Evolutionary conservation across 2,888 invertebrate species (phyloP), one percentile per base, ranked within the genome.

Genomic region (Lomographa bimaculata): DNA sequence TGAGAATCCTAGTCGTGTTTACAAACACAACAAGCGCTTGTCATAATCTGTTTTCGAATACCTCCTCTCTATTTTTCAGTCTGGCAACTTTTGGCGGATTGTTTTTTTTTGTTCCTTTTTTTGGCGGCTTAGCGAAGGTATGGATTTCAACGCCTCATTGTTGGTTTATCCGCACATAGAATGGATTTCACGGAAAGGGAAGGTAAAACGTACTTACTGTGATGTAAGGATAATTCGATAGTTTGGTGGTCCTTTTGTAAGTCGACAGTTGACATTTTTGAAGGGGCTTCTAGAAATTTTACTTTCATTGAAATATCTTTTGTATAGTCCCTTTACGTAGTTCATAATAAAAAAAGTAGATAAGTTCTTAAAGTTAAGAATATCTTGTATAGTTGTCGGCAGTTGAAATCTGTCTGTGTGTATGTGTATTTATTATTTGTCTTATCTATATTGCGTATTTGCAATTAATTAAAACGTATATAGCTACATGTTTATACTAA

Each of bases 21-120:
- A 87, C 87, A 86, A 87, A 87, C 89, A 89, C 74, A 89, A 89
- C 83, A 89, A 71, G 79, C 81, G 83, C 79, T 81, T 83, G 87
- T 84, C 80, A 82, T 87, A 86, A 86, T 87, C 89, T 86, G 77
- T 85, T 85, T 87, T 86, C 71, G 71, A 43, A 43, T 75, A 68
- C 74, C 72, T 72, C 79, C 72, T 73, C 72, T 76, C 79, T 79
- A 80, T 77, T 81, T 82, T 81, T 80, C 75, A 79, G 71, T 79
- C 75, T 77, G 70, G 77, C 76, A 79, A 84, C 75, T 82, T 80
- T 70, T 60, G 67, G 60, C 50, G 57, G 63, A 69, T 70, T 71
- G 67, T 75, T 74, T 78, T 74, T 77, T 79, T 79, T n/a, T n/a
- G n/a, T n/a, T n/a, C n/a, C n/a, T 77, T 78, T 79, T 79, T 71